Evolutionary conservation across 2,113 vertebrate genomes (phyloP).

Genomic region (Gopherus evgoodei): DNA sequence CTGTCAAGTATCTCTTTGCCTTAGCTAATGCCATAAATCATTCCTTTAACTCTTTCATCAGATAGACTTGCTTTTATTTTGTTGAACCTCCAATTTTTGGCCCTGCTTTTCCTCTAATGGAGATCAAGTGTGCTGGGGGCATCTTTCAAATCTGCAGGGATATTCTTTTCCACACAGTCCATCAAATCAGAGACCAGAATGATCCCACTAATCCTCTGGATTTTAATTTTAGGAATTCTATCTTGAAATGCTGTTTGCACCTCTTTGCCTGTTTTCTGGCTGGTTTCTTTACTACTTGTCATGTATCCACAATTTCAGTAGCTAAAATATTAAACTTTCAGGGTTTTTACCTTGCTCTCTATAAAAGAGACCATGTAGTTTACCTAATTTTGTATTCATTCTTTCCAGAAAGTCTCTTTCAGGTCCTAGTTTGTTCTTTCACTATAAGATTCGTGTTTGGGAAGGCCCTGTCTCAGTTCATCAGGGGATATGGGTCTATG

Average conservation of each 20-base stretch:
- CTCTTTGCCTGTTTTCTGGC: background rate
- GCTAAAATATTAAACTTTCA: background rate
- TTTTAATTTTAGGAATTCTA: background rate
- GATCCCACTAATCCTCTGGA: background rate
- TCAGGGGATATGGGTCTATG: background rate
- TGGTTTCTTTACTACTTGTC: too few species aligned
- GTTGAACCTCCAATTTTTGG: background rate
- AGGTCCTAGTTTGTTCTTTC: background rate
- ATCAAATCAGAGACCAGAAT: background rate
- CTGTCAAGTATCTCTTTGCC: background rate
- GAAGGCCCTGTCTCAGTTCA: background rate
- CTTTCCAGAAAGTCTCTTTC: background rate
- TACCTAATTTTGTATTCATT: background rate
- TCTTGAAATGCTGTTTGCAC: background rate
- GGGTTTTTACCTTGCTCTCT: background rate
- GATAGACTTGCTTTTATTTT: background rate
- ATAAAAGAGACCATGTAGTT: rapidly evolving
- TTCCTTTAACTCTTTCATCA: background rate
- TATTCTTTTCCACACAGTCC: background rate
- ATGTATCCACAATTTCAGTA: background rate
- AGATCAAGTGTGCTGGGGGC: background rate
- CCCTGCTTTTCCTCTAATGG: background rate
- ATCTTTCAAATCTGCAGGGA: background rate
- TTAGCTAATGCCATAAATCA: background rate
- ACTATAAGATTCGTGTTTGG: background rate